Conservation (phyloP, 2,797 vertebrate genomes). For the Artibeus jamaicensis region DNA sequence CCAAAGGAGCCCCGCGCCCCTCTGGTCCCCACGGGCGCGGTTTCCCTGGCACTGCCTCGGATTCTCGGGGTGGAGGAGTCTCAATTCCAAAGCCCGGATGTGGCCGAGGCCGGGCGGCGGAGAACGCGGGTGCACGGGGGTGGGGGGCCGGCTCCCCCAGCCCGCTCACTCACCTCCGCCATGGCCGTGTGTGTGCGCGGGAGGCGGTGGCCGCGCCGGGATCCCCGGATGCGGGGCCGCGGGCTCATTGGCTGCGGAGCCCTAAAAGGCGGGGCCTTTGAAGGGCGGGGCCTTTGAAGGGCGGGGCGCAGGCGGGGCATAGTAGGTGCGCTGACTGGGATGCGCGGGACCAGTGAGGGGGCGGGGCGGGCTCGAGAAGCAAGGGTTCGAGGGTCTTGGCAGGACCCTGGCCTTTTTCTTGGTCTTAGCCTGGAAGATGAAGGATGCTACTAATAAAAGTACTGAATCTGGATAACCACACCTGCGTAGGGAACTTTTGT, state of each 20-base stretch:
- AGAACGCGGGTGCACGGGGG: background rate
- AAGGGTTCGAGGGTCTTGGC: accelerated
- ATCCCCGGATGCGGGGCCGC: constrained; percentile 76
- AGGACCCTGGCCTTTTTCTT: no score
- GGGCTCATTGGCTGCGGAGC: constrained; percentile 69
- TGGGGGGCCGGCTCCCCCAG: constrained; percentile 55
- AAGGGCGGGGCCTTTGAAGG: background rate
- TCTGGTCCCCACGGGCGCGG: background rate
- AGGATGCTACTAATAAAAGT: background rate
- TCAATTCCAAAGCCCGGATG: background rate
- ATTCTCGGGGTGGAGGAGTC: background rate
- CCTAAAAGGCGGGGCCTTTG: background rate
- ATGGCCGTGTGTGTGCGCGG: constrained; percentile 80
- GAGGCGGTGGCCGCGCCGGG: constrained; percentile 65
- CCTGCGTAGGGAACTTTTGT: background rate
- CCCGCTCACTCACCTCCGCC: constrained; percentile 81
- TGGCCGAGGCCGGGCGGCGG: background rate
- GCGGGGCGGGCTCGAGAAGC: background rate
- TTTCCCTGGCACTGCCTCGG: background rate
- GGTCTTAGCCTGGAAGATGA: background rate
- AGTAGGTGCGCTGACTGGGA: background rate
- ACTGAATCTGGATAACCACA: background rate
- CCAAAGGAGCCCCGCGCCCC: constrained; percentile 20
- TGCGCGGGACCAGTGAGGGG: background rate
- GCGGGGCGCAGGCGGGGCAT: background rate